These are phyloP conservation scores for Botia almorhae DNA, from an alignment of 2,797 vertebrate genomes.

Conservation along the genomic window DNA sequence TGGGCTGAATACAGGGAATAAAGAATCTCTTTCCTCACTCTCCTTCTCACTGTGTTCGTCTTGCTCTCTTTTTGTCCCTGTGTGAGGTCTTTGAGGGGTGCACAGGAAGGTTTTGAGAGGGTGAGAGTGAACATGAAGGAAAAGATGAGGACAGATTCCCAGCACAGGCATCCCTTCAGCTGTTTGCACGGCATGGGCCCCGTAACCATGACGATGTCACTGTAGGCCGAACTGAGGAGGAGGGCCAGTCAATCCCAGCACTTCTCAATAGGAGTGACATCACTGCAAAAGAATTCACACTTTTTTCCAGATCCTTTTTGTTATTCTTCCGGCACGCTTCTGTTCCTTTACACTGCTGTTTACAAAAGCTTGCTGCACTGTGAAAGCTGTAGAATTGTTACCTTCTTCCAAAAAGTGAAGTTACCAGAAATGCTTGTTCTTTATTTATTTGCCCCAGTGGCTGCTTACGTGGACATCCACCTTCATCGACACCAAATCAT, in stretches of 20 bases:
- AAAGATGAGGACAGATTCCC: conserved; percentile 49
- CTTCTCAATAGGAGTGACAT: conserved; percentile 71
- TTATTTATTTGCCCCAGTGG: conserved; percentile 1
- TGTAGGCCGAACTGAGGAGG: conserved; percentile 46
- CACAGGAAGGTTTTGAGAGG: conserved; percentile 49
- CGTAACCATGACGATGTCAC: conserved; percentile 68
- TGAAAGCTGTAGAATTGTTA: neutral
- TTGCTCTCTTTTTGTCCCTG: conserved; percentile 27
- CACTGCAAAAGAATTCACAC: conserved; percentile 77
- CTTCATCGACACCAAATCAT: no score
- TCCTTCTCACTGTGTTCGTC: conserved; percentile 12
- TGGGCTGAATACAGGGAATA: conserved; percentile 30
- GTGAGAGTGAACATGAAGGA: conserved; percentile 46
- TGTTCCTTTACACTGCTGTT: conserved; percentile 57
- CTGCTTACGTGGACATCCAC: conserved; percentile 16
- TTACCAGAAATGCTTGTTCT: neutral
- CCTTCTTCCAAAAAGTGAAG: conserved; percentile 3
- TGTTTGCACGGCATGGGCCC: conserved; percentile 67
- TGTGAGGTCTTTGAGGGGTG: conserved; percentile 50
- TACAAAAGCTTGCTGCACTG: conserved; percentile 38
- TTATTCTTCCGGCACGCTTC: conserved; percentile 73
- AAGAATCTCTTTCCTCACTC: conserved; percentile 27
- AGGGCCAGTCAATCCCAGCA: conserved; percentile 52
- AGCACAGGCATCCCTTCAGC: conserved; percentile 68
- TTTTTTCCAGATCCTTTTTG: conserved; percentile 76